Conservation (phyloP, 2,888 invertebrate genomes). For the Eupelmus urozonus region DNA sequence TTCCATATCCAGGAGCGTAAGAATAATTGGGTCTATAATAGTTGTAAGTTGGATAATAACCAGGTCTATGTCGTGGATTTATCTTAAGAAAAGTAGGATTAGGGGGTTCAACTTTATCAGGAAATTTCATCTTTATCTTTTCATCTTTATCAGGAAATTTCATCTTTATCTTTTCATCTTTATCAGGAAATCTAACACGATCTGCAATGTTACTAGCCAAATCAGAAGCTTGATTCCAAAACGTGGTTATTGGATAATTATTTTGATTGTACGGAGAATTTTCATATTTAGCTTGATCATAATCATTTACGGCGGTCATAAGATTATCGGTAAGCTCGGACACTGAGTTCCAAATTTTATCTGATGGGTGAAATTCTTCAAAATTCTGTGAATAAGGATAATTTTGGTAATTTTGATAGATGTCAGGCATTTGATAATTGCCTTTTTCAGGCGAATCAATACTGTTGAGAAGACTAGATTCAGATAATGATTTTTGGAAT, state of each 20-base stretch:
- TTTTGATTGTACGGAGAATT: neutral
- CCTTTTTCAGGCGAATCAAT: neutral
- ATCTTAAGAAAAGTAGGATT: too few species aligned
- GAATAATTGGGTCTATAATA: too few species aligned
- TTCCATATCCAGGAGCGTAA: neutral
- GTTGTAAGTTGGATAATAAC: too few species aligned
- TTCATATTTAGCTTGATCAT: neutral
- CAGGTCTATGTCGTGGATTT: too few species aligned
- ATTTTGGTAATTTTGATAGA: neutral
- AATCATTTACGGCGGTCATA: neutral
- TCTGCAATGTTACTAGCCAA: neutral
- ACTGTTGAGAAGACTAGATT: constrained; percentile 20
- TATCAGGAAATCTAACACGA: too few species aligned
- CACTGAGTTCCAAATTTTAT: neutral
- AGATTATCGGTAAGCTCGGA: neutral
- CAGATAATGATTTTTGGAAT: constrained; percentile 39
- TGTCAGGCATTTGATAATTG: neutral
- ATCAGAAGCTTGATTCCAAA: neutral
- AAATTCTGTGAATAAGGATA: neutral
- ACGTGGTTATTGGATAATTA: neutral
- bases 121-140: too few species aligned
- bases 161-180: too few species aligned
- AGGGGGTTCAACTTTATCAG: too few species aligned
- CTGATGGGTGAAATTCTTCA: neutral
- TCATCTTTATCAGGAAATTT: too few species aligned